These are phyloP conservation scores for Mesaphorura yosii DNA, from an alignment of 1,140 invertebrate genomes.

Conservation along the genomic window DNA sequence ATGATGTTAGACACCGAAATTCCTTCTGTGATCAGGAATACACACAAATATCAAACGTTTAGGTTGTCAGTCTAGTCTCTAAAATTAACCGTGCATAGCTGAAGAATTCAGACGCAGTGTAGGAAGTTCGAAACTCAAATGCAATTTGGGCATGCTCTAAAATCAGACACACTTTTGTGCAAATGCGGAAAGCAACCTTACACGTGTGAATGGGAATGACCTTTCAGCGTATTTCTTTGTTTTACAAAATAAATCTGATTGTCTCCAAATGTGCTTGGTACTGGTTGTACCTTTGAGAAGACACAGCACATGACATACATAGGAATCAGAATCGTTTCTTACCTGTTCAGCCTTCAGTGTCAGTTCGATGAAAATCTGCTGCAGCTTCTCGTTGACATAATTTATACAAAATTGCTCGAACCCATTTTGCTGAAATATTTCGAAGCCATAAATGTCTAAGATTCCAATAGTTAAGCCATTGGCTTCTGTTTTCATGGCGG, in stretches of 20 bases:
- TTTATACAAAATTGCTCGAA: constrained; percentile 71
- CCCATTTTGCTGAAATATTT: constrained; percentile 54
- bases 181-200: not conserved
- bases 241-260: not conserved
- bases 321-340: constrained; percentile 23
- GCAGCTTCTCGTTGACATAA: constrained; percentile 78
- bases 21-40: no score
- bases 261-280: not conserved
- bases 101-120: no score
- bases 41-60: no score
- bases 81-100: no score
- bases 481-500: constrained; percentile 47
- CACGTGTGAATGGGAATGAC: not conserved
- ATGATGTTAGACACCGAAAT: no score
- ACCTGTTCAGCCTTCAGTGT: constrained; percentile 61
- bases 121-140: no score
- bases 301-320: not conserved
- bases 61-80: no score
- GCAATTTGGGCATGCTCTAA: no score
- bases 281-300: not conserved
- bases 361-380: constrained; percentile 65
- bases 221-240: not conserved
- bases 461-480: constrained; percentile 47
- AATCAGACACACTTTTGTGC: not conserved
- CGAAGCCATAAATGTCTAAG: constrained; percentile 56